Base-by-base conservation (phyloP, 2,113 vertebrate genomes). In the Melanerpes aurifrons region DNA sequence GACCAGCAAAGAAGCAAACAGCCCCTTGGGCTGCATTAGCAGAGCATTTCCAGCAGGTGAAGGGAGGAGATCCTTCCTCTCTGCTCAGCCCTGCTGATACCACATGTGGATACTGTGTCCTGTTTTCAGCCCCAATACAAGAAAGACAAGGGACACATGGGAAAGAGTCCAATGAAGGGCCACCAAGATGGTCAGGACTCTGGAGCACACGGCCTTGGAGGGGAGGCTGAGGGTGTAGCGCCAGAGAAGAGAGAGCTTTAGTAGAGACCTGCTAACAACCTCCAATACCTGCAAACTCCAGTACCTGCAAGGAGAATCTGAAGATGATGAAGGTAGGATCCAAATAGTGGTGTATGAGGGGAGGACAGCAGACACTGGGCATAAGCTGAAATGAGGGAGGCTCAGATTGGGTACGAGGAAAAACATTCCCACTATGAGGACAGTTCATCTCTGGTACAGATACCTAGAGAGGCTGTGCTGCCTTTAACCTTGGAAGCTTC, bases 31-130 rank as follows among this genome's bases (percentile, higher is more conserved):
- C 54, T 87, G 58, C 63, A 19, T 31, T 16, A 43, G 40, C 74
- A 78, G 43, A 74, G 18, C 7, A 9, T 3, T 47, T 48, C 63
- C 67, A 68, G 48, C 35, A 72, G 67, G 31, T 45, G 0, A 0
- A 62, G 48, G n/a, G n/a, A n/a, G 71, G 43, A 4, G 29, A 29
- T 73, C 35, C 25, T 50, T 69, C 32, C 24, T 14, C 26, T 61
- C 67, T 61, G 71, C 62, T 85, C 59, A 70, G 48, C 22, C 15
- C 57, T 70, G 24, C 28, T 72, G 70, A 72, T 31, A 82, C n/a
- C n/a, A n/a, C 0, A 0, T 19, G 28, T 82, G 25, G 19, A 32
- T 56, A 37, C 29, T 58, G 35, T 47, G 45, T 71, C 28, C 28
- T 19, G 6, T 43, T 77, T 76, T 43, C 54, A 82, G 56, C 12